phyloP scores from a whole-genome alignment of 2,888 invertebrate genomes.

The Quadroppia sp. region DNA sequence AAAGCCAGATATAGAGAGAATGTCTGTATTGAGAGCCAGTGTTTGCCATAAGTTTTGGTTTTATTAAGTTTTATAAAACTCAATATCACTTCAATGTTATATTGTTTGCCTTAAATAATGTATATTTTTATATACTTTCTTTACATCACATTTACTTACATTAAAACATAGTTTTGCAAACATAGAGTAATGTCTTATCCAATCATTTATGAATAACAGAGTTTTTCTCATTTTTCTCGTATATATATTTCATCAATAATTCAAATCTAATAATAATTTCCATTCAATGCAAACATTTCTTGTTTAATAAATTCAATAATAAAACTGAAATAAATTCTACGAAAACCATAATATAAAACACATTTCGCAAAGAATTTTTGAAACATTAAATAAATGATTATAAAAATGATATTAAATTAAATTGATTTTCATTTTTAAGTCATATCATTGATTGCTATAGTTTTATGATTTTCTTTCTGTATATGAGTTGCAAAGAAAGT shows the following conservation, averaged over 20 bases:
- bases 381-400: too few relatives aligned
- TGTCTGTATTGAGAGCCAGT: not conserved
- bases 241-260: not conserved
- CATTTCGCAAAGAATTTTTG: too few relatives aligned
- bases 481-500: too few relatives aligned
- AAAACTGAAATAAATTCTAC: too few relatives aligned
- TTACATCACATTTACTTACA: slow-evolving; percentile 12
- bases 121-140: slow-evolving; percentile 29
- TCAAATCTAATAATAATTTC: not conserved
- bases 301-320: too few relatives aligned
- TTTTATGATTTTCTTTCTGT: too few relatives aligned
- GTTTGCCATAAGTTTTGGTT: slow-evolving; percentile 29
- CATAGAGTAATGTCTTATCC: slow-evolving; percentile 9
- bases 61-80: slow-evolving; percentile 36
- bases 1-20: not conserved
- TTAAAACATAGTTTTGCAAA: not conserved
- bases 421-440: too few relatives aligned
- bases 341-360: too few relatives aligned
- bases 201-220: slow-evolving; percentile 10
- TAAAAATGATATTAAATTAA: too few relatives aligned
- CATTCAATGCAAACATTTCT: not conserved
- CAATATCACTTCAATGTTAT: slow-evolving; percentile 24
- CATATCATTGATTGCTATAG: too few relatives aligned
- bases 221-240: not conserved
- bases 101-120: slow-evolving; percentile 17